Evolutionary conservation across 23 tunicate genomes (phyloP), one percentile per base, ranked within the genome.

Genomic region (Halocynthia roretzi): DNA sequence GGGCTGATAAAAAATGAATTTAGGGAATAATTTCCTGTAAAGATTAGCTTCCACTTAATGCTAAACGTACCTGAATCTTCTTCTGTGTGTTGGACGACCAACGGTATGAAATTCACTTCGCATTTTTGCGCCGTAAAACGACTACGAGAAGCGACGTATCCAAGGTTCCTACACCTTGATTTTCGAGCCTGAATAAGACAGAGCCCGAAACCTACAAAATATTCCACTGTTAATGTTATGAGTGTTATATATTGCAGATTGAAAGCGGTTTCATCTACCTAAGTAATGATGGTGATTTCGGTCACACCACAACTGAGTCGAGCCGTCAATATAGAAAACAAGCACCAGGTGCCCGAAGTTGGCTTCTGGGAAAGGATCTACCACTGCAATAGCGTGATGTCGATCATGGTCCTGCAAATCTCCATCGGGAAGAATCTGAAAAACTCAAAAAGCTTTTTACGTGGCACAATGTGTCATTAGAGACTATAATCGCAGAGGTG

Each of bases 321-420:
- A 22, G 5, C 75, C 63, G 68, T 83, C 80, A 63, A 89, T 62
- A 53, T 89, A 89, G 70, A 89, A 83, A 14, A 80, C 76, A 31
- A 89, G 44, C 23, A 89, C 80, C 17, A 81, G 67, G 64, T 89
- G 96, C 17, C 96, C 96, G 54, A 89, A 89, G 53, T 76, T 63
- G 7, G 83, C 83, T 54, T 52, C 53, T 7, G 88, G 85, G 62
- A 89, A 83, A 5, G 88, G 88, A 69, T 89, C 96, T 50, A 89
- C 88, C 22, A 84, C 96, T 11, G 86, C 88, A 21, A 89, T 79
- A 20, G 80, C 80, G 49, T 82, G 83, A 67, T 86, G 91, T 11
- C 68, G 62, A 11, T 64, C 44, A 17, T 67, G 50, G 55, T 77
- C 80, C n/a, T 63, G 56, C 50, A 82, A 61, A 20, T 72, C 60